Evolutionary conservation across 2,113 vertebrate genomes (phyloP).

Genomic region (Potamarius usumacintae): DNA sequence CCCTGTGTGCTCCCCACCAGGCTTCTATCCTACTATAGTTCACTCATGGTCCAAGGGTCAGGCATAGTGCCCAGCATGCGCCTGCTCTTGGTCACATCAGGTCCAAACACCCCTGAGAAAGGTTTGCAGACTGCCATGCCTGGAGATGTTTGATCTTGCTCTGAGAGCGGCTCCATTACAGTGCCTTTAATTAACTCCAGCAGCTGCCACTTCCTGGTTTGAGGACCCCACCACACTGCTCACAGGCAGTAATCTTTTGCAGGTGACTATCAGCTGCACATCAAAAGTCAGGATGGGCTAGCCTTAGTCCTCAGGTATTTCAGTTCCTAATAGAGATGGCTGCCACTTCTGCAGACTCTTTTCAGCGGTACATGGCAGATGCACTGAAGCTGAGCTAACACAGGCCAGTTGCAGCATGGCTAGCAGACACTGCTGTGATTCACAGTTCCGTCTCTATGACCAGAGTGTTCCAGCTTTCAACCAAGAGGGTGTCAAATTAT

Average conservation of each 20-base stretch:
- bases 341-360: conserved; percentile 14
- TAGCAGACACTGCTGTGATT: conserved; percentile 60
- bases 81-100: conserved; percentile 67
- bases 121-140: conserved; percentile 70
- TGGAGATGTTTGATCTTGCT: conserved; percentile 75
- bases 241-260: conserved; percentile 82
- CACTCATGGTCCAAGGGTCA: conserved; percentile 67
- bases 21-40: conserved; percentile 58
- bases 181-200: conserved; percentile 85
- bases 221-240: conserved; percentile 65
- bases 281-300: conserved; percentile 48
- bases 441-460: conserved; percentile 62
- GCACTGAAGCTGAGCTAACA: conserved; percentile 57
- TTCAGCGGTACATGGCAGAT: conserved; percentile 51
- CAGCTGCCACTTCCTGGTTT: conserved; percentile 78
- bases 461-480: conserved; percentile 67
- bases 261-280: conserved; percentile 74
- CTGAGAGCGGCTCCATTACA: conserved; percentile 71
- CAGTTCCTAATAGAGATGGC: conserved; percentile 39
- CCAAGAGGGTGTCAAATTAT: conserved; percentile 71
- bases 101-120: conserved; percentile 69
- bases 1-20: conserved; percentile 66
- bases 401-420: conserved; percentile 54
- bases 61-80: conserved; percentile 65
- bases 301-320: conserved; percentile 56